Conservation (phyloP, 2,888 invertebrate species). For the Biston stratarius region DNA sequence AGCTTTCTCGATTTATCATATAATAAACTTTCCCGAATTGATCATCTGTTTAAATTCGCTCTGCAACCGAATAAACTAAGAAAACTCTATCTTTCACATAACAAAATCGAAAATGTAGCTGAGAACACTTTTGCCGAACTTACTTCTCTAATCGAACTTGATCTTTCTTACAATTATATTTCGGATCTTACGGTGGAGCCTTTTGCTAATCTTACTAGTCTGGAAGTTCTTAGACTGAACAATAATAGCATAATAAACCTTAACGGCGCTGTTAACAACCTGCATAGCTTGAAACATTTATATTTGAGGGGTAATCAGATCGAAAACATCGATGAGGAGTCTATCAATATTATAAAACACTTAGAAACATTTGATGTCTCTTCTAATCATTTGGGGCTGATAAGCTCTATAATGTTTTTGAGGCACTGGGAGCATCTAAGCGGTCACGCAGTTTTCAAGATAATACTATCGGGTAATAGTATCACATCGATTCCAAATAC, state of each 20-base stretch:
- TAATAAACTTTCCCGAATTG: constrained; percentile 62
- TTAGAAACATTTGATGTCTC: constrained; percentile 78
- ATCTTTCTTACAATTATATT: constrained; percentile 70
- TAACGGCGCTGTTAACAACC: constrained; percentile 73
- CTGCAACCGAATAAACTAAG: constrained; percentile 60
- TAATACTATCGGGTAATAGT: constrained; percentile 69
- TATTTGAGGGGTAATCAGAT: constrained; percentile 69
- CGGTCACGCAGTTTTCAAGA: constrained; percentile 66
- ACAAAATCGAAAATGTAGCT: constrained; percentile 61
- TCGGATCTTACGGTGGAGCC: constrained; percentile 67
- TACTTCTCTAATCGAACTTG: constrained; percentile 64
- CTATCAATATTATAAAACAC: constrained; percentile 70
- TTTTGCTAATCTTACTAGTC: constrained; percentile 67
- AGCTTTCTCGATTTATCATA: constrained; percentile 66
- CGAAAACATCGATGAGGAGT: constrained; percentile 64
- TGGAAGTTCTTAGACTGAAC: constrained; percentile 64
- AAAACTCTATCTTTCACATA: constrained; percentile 62
- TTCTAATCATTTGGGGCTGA: constrained; percentile 62
- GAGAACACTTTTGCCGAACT: constrained; percentile 64
- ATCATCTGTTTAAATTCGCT: constrained; percentile 67
- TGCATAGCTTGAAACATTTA: constrained; percentile 68
- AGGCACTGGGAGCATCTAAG: constrained; percentile 74
- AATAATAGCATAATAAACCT: constrained; percentile 72
- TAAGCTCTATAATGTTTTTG: constrained; percentile 66
- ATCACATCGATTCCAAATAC: constrained; percentile 66